Percentiles rank a stretch among this genome's conserved stretches.
Conservation (phyloP, 1,140 invertebrate genomes). For the Sinella curviseta region DNA sequence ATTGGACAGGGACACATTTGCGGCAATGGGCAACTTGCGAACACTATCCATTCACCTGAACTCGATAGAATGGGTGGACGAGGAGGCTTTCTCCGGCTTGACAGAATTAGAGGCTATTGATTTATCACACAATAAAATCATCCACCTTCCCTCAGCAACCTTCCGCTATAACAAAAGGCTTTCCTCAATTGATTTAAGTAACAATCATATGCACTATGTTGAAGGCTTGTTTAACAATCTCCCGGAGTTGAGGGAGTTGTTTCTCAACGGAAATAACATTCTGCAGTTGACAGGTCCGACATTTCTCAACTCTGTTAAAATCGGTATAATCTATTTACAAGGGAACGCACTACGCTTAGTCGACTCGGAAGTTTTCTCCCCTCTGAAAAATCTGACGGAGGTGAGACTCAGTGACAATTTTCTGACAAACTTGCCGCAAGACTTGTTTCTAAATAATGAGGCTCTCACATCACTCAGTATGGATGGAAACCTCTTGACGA, state of each 20-base stretch:
- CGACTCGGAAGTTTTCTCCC: constrained; percentile 70
- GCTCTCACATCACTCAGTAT: constrained; percentile 80
- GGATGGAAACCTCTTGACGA: constrained; percentile 83
- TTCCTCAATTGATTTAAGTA: constrained; percentile 78
- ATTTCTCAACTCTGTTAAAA: constrained; percentile 72
- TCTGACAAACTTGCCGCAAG: constrained; percentile 70
- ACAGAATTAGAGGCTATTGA: constrained; percentile 77
- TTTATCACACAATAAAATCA: constrained; percentile 81
- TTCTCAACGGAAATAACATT: constrained; percentile 88
- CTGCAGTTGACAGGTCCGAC: constrained; percentile 72
- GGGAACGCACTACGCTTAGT: constrained; percentile 80
- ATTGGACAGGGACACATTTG: constrained; percentile 73
- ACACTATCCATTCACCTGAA: constrained; percentile 82
- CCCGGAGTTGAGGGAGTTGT: constrained; percentile 74
- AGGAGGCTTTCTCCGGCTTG: constrained; percentile 72
- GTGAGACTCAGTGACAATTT: constrained; percentile 84
- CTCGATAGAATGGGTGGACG: constrained; percentile 73
- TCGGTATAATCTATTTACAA: constrained; percentile 81
- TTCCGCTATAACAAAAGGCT: constrained; percentile 74
- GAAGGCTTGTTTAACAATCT: constrained; percentile 75
- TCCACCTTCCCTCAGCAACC: constrained; percentile 53
- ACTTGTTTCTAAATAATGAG: constrained; percentile 71
- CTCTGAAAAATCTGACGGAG: constrained; percentile 73
- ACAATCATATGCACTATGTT: constrained; percentile 84
- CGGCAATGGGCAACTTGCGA: constrained; percentile 72